Evolutionary conservation across 2,888 invertebrate species (phyloP), one percentile per base, ranked within the genome.

Genomic region (Acrobasis consociella): DNA sequence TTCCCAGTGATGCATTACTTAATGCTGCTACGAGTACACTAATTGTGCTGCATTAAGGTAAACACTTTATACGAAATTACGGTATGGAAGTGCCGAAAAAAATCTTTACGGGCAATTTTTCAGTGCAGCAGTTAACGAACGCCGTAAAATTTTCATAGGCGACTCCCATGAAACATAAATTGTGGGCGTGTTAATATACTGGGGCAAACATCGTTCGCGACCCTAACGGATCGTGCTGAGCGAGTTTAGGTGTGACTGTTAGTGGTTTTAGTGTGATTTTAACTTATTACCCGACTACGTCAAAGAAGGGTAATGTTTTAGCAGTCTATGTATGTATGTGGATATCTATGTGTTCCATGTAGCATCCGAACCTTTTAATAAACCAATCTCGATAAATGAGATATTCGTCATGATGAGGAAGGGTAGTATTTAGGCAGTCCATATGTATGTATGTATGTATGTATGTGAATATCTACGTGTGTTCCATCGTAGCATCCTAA

Each of bases 81-180:
- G 62, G 59, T 62, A 64, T 63, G 62, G 63, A 65, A 67, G 58
- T 62, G 62, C 65, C 64, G 63, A 69, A 71, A 76, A 76, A 78
- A 70, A 72, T 72, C 72, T 79, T 79, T 81, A 78, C 77, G 72
- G 75, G 70, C 74, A 78, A 75, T 79, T 78, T 76, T 77, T 69
- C 71, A 69, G 69, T 65, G 67, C 65, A 67, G 73, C 74, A 80
- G 79, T 78, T 78, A 81, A 81, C 75, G 78, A 79, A 77, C 66
- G 70, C 74, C 72, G 77, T 84, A 80, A 83, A 83, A 83, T 77
- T 76, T 82, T 83, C 81, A 82, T 83, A 84, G 83, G 78, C 77
- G 74, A 75, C 76, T 80, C 77, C 73, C 77, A 78, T 78, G 78
- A 75, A 80, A 79, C 78, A 80, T 83, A 83, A 83, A 83, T 83